Evolutionary conservation across 2,113 vertebrate species (phyloP).

Genomic region (Chaetorhynchus papuensis): DNA sequence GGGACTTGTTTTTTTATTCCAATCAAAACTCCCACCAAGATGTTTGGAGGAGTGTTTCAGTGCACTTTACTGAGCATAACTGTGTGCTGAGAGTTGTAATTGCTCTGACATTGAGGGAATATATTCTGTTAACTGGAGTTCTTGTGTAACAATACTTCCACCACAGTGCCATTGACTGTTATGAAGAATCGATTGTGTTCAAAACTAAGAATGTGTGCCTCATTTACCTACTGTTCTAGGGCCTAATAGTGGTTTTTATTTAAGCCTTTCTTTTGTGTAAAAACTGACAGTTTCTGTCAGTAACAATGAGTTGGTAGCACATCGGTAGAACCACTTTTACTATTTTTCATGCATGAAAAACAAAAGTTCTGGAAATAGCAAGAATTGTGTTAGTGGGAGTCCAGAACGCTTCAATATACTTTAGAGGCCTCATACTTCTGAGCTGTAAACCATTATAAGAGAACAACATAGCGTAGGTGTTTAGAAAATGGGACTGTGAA

Average conservation of each 20-base stretch:
- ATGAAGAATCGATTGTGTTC: background rate
- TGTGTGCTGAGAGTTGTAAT: background rate
- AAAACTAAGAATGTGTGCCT: background rate
- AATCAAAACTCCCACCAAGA: background rate
- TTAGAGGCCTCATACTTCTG: background rate
- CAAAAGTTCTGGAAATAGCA: background rate
- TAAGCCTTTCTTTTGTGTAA: background rate
- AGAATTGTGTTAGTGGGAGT: background rate
- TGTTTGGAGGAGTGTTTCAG: background rate
- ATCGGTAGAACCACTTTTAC: background rate
- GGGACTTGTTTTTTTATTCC: background rate
- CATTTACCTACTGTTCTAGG: background rate
- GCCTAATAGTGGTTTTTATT: background rate
- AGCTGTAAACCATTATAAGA: background rate
- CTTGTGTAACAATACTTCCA: background rate
- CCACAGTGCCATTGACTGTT: background rate
- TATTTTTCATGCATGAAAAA: background rate
- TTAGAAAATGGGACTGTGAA: background rate
- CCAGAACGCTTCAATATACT: background rate
- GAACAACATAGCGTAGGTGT: background rate
- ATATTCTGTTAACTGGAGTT: background rate
- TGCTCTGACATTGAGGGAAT: background rate
- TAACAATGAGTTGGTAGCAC: background rate
- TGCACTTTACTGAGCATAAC: rapidly evolving
- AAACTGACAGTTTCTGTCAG: background rate